Evolutionary conservation across 2,888 invertebrate species (phyloP).

Genomic region (Perithous albicinctus): DNA sequence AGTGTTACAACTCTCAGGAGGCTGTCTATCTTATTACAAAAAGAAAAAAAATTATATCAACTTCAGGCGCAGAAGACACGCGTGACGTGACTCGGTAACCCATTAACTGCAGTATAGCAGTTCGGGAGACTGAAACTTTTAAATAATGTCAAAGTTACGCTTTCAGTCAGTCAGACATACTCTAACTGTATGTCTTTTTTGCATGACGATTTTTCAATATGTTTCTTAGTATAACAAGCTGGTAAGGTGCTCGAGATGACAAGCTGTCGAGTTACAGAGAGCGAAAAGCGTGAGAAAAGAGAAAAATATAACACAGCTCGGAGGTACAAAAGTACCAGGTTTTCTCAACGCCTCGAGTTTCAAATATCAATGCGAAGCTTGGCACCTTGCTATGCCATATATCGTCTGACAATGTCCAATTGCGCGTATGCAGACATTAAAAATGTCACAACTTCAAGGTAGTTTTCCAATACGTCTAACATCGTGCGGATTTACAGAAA

Average conservation of each 20-base stretch:
- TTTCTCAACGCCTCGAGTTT: not conserved
- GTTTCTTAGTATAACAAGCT: not conserved
- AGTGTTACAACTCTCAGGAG: not conserved
- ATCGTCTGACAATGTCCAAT: too few relatives aligned
- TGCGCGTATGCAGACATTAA: too few relatives aligned
- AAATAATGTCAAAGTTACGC: conserved; percentile 9
- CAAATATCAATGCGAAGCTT: not conserved
- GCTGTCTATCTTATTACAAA: not conserved
- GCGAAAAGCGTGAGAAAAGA: not conserved
- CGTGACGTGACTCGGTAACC: not conserved
- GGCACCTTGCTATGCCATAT: too few relatives aligned
- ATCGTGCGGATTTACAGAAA: not conserved
- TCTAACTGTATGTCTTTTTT: not conserved
- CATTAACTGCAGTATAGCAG: not conserved
- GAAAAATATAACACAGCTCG: not conserved
- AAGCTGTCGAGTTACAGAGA: not conserved
- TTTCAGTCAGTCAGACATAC: not conserved
- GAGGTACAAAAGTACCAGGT: not conserved
- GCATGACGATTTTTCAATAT: conserved; percentile 7
- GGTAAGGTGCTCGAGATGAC: not conserved
- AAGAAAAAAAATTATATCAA: not conserved
- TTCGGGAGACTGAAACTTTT: conserved; percentile 24
- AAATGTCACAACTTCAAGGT: not conserved
- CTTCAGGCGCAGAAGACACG: not conserved
- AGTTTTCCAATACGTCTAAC: not conserved